Evolutionary conservation across 2,888 invertebrate genomes (phyloP), one percentile per base, ranked within the genome.

Genomic region (Rapana venosa): DNA sequence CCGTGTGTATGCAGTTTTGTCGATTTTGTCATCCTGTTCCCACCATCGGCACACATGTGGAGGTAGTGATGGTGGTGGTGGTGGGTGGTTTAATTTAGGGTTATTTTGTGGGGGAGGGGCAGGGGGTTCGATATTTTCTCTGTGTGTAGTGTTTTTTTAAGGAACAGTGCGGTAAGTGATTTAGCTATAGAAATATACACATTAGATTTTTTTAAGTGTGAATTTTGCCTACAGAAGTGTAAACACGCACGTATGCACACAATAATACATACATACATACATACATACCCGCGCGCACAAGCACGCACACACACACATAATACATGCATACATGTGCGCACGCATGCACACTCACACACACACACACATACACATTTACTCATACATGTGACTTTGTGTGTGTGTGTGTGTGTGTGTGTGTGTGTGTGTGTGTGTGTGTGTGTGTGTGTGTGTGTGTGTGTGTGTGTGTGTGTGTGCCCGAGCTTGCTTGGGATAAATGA

Each of bases 401-500:
- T 74, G 74, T 74, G 74, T 74, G 74, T 74, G 74, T 74, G 74
- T 74, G 22, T 61, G 74, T 74, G 77, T 79, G 77, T 77, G 77
- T 79, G 77, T 79, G 32, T 26, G 32, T 79, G 77, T 26, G 32
- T 35, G 77, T 13, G 77, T 26, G 35, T 79, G 20, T 35, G n/a
- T 74, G 74, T n/a, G n/a, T 74, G 13, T n/a, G 74, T 11, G 26
- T 13, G 74, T n/a, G 26, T 26, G 66, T 26, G 20, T 47, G 47
- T 35, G 77, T 13, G 77, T 26, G 35, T 77, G 20, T 35, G n/a
- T 74, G 74, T n/a, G n/a, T n/a, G 6, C 74, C n/a, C n/a, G 26
- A 5, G 74, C 74, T 26, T 26, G 66, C 66, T 66, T 47, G 47
- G 47, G 8, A 47, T 47, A 47, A 47, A 47, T 47, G 47, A 61